phyloP scores from a whole-genome alignment of 2,888 invertebrate species.

The Teleiodes luculella region DNA sequence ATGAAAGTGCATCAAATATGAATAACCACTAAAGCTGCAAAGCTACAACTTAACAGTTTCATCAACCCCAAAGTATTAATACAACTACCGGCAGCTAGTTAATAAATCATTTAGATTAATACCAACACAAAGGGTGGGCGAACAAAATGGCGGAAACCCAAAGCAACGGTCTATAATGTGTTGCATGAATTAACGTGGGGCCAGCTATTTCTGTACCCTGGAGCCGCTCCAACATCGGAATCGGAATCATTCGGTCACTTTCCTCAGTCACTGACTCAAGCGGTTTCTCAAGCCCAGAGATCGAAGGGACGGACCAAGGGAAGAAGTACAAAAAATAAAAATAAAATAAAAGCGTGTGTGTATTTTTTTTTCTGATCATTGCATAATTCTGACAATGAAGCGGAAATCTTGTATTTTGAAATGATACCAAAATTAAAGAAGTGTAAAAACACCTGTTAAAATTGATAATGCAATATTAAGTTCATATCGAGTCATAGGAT shows the following conservation, averaged over 20 bases:
- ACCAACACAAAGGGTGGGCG: constrained; percentile 5
- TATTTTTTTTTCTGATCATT: too few relatives aligned
- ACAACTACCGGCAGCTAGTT: neutral
- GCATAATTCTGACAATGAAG: too few relatives aligned
- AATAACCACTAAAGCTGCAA: too few relatives aligned
- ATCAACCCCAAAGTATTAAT: neutral
- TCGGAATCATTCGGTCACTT: constrained; percentile 68
- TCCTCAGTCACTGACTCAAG: constrained; percentile 70
- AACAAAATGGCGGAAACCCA: constrained; percentile 1
- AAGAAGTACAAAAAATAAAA: neutral
- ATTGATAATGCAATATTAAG: too few relatives aligned
- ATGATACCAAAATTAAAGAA: too few relatives aligned
- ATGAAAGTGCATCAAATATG: neutral
- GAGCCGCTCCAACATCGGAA: constrained; percentile 69
- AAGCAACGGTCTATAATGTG: constrained; percentile 33
- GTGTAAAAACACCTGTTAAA: too few relatives aligned
- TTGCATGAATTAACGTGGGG: constrained; percentile 50
- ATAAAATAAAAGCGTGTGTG: too few relatives aligned
- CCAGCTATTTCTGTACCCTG: constrained; percentile 74
- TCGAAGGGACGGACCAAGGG: neutral
- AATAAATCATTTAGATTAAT: neutral
- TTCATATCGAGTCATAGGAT: too few relatives aligned
- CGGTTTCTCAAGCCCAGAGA: constrained; percentile 25
- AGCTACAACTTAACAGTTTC: neutral
- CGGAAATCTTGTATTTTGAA: too few relatives aligned